These are phyloP conservation scores for Sycobia sp. DNA, from an alignment of 1,140 invertebrate species.

Conservation along the genomic window DNA sequence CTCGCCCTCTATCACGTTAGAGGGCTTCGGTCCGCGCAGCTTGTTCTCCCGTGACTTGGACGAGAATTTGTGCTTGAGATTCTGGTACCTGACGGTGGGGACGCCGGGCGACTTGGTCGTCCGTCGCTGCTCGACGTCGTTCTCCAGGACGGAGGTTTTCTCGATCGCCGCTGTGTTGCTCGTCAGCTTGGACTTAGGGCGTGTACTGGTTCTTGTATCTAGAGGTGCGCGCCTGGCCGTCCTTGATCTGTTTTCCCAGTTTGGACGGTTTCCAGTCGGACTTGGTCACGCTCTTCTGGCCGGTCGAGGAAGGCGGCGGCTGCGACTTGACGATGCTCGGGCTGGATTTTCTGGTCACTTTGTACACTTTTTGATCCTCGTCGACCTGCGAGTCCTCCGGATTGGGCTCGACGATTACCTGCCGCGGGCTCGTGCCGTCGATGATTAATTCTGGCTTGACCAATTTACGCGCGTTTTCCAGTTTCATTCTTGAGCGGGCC, in stretches of 20 bases:
- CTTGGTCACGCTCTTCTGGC: neutral
- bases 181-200: neutral
- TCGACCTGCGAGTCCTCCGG: slow-evolving; percentile 34
- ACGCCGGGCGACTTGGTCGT: neutral
- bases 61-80: slow-evolving; percentile 16
- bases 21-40: slow-evolving; percentile 4
- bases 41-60: slow-evolving; percentile 4
- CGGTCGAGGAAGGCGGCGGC: no score
- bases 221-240: neutral
- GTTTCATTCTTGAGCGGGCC: slow-evolving; percentile 51
- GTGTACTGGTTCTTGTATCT: slow-evolving; percentile 26
- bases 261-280: slow-evolving; percentile 20
- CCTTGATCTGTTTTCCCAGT: slow-evolving; percentile 12
- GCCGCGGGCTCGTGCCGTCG: slow-evolving; percentile 40
- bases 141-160: neutral
- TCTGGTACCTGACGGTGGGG: slow-evolving; percentile 2
- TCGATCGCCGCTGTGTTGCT: neutral
- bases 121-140: no score
- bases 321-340: neutral
- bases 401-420: neutral
- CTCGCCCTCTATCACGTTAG: neutral
- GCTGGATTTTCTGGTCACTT: slow-evolving; percentile 11
- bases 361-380: slow-evolving; percentile 42
- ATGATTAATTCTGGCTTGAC: slow-evolving; percentile 52
- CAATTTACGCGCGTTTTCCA: slow-evolving; percentile 53